Conservation (phyloP, 1,140 invertebrate species). For the Wiebesia pumilae region DNA sequence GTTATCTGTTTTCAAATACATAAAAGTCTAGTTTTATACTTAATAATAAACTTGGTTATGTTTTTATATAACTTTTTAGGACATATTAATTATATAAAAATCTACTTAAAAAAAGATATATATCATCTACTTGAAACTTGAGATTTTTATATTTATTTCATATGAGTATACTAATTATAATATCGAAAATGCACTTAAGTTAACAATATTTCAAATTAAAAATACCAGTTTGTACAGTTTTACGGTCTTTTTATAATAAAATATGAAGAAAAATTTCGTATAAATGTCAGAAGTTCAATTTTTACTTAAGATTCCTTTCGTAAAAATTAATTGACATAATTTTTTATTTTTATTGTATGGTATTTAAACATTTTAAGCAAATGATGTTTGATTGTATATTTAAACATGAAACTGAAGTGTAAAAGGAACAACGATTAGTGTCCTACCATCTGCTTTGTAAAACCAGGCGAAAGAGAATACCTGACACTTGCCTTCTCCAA, state of each 20-base stretch:
- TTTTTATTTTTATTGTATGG: no score
- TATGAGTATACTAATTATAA: no score
- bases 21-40: not conserved
- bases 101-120: not conserved
- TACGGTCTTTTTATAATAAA: no score
- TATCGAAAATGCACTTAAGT: no score
- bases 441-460: conserved; percentile 1
- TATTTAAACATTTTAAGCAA: not conserved
- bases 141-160: not conserved
- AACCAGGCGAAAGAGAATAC: not conserved
- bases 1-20: not conserved
- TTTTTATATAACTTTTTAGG: not conserved
- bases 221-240: no score
- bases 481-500: not conserved
- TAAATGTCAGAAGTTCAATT: no score
- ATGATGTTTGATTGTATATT: not conserved
- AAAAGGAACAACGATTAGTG: conserved; percentile 2
- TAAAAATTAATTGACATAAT: no score
- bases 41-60: not conserved
- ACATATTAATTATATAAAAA: not conserved
- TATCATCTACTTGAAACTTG: not conserved
- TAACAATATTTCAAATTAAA: no score
- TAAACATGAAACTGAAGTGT: not conserved
- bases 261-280: no score
- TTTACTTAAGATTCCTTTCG: no score